Evolutionary conservation across 53 echinoderm and acorn worm species (phyloP), one percentile per base, ranked within the genome.

Genomic region (Pentamera pediparva): DNA sequence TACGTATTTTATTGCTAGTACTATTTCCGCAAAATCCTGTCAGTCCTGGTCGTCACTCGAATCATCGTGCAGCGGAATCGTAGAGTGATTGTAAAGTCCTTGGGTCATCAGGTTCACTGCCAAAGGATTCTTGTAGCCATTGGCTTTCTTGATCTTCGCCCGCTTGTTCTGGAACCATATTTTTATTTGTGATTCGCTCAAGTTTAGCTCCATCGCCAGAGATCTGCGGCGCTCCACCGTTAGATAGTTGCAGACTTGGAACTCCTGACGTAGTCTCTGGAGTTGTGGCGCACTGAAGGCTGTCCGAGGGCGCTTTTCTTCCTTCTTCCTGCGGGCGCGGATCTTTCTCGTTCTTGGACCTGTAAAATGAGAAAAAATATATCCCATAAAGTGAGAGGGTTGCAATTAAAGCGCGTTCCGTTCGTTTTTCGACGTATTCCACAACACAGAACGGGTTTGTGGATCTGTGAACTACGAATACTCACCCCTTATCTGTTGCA

Each of bases 151-250:
- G 75, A 98, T 98, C 55, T 98, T 98, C 11, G 98, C 98, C n/a
- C 98, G 79, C 80, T 98, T 98, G 39, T 98, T 98, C 75, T 98
- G 98, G 38, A 98, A 98, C 98, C 98, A 98, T 21, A 98, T 98
- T 75, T 98, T 98, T 83, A 98, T 98, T 65, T 98, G 98, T 8
- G 92, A 96, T 61, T 98, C 98, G 74, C 88, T 92, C 57, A 98
- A 84, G n/a, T 82, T 83, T 17, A 98, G 84, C 61, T 98, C 98
- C 72, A 82, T 81, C 30, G 98, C 88, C 62, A 98, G 75, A 6
- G 84, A 60, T 4, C 91, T 86, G 74, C 98, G 83, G 41, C 98
- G 82, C 61, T 98, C 89, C 61, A 92, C 98, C 5, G 98, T 98
- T 59, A 98, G 83, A 82, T 98, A 98, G 76, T 91, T 88, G 37